A percentile compares a stretch with the other conserved stretches of the same genome.
phyloP scores from a whole-genome alignment of 2,797 vertebrate species.

The Scolopax rusticola region DNA sequence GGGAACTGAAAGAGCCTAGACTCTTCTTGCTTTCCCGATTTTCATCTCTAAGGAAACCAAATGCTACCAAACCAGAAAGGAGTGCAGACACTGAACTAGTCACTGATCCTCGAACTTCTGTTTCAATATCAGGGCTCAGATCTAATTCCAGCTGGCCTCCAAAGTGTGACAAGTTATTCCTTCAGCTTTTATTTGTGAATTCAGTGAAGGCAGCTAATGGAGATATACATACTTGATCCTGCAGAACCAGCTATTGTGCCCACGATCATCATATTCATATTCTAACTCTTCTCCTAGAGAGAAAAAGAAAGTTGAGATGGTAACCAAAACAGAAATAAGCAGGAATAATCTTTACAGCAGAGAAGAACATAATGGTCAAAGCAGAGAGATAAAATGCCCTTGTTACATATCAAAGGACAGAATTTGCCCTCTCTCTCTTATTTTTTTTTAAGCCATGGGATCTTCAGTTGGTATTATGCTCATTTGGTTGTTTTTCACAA shows the following conservation, averaged over 20 bases:
- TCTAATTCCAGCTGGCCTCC: not conserved
- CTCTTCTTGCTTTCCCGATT: not conserved
- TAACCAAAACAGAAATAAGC: not conserved
- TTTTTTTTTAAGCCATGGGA: not conserved
- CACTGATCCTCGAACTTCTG: not conserved
- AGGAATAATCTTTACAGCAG: not conserved
- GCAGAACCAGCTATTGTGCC: conserved; percentile 93
- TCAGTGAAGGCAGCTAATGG: not conserved
- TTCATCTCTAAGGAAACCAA: not conserved
- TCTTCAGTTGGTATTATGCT: not conserved
- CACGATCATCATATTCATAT: conserved; percentile 95
- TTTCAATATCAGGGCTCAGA: not conserved
- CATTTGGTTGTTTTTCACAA: not conserved
- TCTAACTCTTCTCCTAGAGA: conserved; percentile 93
- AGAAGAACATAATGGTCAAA: not conserved
- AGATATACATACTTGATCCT: conserved; percentile 88
- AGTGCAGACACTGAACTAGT: not conserved
- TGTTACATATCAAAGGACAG: not conserved
- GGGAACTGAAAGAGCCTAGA: not conserved
- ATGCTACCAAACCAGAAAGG: not conserved
- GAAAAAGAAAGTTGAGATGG: not conserved
- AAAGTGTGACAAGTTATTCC: not conserved
- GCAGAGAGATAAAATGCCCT: not conserved
- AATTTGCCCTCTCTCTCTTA: not conserved
- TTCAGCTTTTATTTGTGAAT: not conserved